Evolutionary conservation across 1,140 invertebrate genomes (phyloP).

Genomic region (Papilio xuthus): DNA sequence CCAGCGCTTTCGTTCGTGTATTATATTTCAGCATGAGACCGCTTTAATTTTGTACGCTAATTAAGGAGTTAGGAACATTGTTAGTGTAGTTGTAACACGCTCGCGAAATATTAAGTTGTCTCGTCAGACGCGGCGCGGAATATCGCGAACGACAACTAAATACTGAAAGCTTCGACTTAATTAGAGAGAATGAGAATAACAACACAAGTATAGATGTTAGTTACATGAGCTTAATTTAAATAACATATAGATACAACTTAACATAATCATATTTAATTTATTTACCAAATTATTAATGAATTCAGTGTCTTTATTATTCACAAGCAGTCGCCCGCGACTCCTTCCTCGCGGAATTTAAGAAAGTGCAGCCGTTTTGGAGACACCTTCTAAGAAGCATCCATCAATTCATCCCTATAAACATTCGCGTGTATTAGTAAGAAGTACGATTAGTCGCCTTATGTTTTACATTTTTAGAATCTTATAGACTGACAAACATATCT

Average conservation of each 20-base stretch:
- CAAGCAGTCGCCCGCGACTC: too few relatives aligned
- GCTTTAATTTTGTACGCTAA: slow-evolving; percentile 35
- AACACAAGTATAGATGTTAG: not conserved
- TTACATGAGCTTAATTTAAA: not conserved
- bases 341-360: too few relatives aligned
- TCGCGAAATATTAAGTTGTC: slow-evolving; percentile 35
- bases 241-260: not conserved
- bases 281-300: too few relatives aligned
- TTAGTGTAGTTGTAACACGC: slow-evolving; percentile 30
- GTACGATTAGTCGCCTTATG: too few relatives aligned
- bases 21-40: slow-evolving; percentile 18
- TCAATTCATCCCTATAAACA: too few relatives aligned
- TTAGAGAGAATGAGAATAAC: not conserved
- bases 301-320: too few relatives aligned
- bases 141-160: slow-evolving; percentile 22
- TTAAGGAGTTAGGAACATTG: slow-evolving; percentile 33
- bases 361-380: too few relatives aligned
- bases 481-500: too few relatives aligned
- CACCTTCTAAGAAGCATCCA: too few relatives aligned
- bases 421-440: too few relatives aligned
- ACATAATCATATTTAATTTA: too few relatives aligned
- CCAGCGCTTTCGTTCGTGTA: slow-evolving; percentile 10
- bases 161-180: slow-evolving; percentile 22
- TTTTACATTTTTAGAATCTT: too few relatives aligned
- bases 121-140: slow-evolving; percentile 15